Evolutionary conservation across 2,888 invertebrate genomes (phyloP), one percentile per base, ranked within the genome.

Genomic region (Andrena bucephala): DNA sequence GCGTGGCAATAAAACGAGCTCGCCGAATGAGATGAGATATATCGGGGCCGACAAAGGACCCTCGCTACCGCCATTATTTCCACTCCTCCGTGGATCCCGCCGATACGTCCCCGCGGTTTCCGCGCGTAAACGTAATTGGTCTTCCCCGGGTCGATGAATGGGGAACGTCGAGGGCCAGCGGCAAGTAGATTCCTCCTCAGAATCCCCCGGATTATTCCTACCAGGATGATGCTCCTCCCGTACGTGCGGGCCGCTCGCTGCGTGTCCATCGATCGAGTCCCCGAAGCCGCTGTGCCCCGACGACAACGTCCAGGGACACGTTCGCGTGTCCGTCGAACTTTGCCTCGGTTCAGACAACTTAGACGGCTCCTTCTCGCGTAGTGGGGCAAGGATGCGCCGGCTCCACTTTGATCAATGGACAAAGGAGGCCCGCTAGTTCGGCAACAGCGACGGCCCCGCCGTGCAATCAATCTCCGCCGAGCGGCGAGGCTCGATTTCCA

Each of bases 1-100:
- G 85, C 77, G 73, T 74, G 73, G 31, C 62, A 70, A 80, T 75
- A 81, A 87, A 87, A 87, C 63, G 79, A 62, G 66, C 57, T 31
- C 20, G 7, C 33, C 29, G 52, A 20, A 54, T 1, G 24, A 33
- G 27, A 2, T 0, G 20, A 65, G 65, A 81, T 67, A 67, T 69
- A 75, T 72, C 79, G 52, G 50, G 54, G 29, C 16, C 65, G 68
- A 80, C 77, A 80, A 86, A 83, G 74, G 59, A 72, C 57, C n/a
- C 50, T 27, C 36, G 24, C 33, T 20, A 48, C 36, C 60, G 48
- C 70, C 24, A 52, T 87, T 85, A 83, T 83, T 82, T 83, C 71
- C 72, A 16, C 59, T 50, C n/a, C 27, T 24, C 20, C 31, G 31
- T 13, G 59, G 10, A 42, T 59, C 70, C 27, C 67, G 13, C 24